phyloP scores from a whole-genome alignment of 2,797 vertebrate genomes.

The Astyanax mexicanus region DNA sequence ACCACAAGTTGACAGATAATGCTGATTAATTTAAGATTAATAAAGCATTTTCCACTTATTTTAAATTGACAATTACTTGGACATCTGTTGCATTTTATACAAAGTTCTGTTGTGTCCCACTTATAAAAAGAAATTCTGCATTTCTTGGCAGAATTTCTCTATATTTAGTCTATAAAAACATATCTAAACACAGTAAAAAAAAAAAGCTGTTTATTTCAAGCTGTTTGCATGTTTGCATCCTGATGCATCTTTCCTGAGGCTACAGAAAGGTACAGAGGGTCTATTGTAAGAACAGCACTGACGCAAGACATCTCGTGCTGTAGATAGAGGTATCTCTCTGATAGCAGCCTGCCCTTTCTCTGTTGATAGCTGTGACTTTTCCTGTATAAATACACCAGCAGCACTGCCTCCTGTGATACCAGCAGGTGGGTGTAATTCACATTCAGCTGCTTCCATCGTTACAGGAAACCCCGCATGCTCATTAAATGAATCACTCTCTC shows the following conservation, averaged over 20 bases:
- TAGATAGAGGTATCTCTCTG: slow-evolving; percentile 10
- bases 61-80: too few species aligned
- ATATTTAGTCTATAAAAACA: too few species aligned
- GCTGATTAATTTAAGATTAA: too few species aligned
- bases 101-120: too few species aligned
- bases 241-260: not conserved
- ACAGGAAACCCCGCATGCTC: not conserved
- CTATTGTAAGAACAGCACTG: not conserved
- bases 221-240: too few species aligned
- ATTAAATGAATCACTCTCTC: slow-evolving; percentile 13
- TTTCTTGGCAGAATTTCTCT: too few species aligned
- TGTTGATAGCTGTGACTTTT: not conserved
- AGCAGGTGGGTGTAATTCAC: slow-evolving; percentile 8
- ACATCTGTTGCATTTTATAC: too few species aligned
- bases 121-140: too few species aligned
- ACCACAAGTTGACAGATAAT: too few species aligned
- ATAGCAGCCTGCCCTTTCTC: not conserved
- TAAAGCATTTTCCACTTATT: too few species aligned
- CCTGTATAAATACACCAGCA: not conserved
- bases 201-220: too few species aligned
- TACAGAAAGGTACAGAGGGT: not conserved
- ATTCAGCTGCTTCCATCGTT: not conserved
- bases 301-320: not conserved
- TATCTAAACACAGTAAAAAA: too few species aligned
- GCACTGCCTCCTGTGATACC: not conserved